Evolutionary conservation across 2,888 invertebrate species (phyloP), one percentile per base, ranked within the genome.

Genomic region (Pherbina coryleti): DNA sequence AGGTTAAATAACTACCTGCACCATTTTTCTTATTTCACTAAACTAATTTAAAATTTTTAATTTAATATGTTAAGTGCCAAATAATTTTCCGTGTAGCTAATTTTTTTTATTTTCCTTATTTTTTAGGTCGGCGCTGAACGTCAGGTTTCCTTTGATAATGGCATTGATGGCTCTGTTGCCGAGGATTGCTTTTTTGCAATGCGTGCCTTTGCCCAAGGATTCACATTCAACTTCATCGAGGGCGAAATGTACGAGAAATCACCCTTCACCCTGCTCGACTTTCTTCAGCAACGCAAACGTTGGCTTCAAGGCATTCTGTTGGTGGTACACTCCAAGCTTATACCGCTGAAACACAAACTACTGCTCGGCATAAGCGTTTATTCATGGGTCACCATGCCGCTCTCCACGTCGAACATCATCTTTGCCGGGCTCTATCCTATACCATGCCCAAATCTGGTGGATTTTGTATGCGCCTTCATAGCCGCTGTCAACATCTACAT

Each of bases 181-280:
- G 98, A 98, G 90, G 98, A 98, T 89, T 98, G 98, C 87, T 98
- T 94, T 89, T 98, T 98, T 90, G 97, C 97, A 25, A 98, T 98
- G 97, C 94, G 96, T 82, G 98, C 98, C 3, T 97, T 94, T 89
- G 93, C 93, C 80, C 93, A 96, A 89, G 98, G 98, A 34, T 98
- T 95, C 88, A 92, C 95, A 25, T 98, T 98, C 90, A 96, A 97
- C 88, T 98, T 98, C 90, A 94, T 98, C 82, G 98, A 98, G 89
- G 98, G 98, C 70, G 98, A 98, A 91, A 98, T 98, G 98, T 98
- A 98, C 95, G 98, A 98, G 89, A 98, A 98, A 88, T 97, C 97
- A 7, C 98, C 98, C 3, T 98, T 98, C 89, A 96, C 97, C 2
- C 90, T 98, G 49, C 94, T 95, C 93, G 98, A 98, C 89, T 97